A percentile compares a stretch with the other conserved stretches of the same genome.
These are phyloP conservation scores for Dioctria rufipes DNA, from an alignment of 2,888 invertebrate genomes.

Conservation along the genomic window DNA sequence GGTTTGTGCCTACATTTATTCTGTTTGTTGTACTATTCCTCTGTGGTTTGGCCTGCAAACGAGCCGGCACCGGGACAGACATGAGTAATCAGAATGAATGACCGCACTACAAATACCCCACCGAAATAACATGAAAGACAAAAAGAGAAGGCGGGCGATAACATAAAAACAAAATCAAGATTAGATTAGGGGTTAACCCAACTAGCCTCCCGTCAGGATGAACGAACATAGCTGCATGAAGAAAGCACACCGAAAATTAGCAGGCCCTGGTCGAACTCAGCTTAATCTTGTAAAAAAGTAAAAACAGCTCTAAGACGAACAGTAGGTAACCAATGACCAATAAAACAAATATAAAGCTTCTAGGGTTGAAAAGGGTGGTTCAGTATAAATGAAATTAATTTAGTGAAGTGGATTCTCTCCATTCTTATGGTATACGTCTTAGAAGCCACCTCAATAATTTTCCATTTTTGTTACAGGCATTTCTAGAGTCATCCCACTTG, in stretches of 20 bases:
- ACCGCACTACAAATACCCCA: slow-evolving; percentile 40
- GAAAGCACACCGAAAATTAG: background rate
- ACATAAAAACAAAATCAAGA: slow-evolving; percentile 51
- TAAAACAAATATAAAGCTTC: slow-evolving; percentile 44
- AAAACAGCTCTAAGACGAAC: slow-evolving; percentile 37
- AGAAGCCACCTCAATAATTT: slow-evolving; percentile 49
- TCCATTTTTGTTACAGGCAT: slow-evolving; percentile 48
- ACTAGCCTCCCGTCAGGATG: background rate
- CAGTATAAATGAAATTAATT: slow-evolving; percentile 51
- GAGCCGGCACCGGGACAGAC: slow-evolving; percentile 41
- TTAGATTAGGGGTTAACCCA: slow-evolving; percentile 45
- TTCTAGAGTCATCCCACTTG: slow-evolving; percentile 45
- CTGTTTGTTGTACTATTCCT: slow-evolving; percentile 27
- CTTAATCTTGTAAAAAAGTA: slow-evolving; percentile 47
- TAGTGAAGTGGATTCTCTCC: slow-evolving; percentile 44
- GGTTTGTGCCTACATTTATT: slow-evolving; percentile 29
- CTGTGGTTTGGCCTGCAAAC: slow-evolving; percentile 46
- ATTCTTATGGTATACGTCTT: background rate
- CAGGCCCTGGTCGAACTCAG: slow-evolving; percentile 29
- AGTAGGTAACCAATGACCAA: slow-evolving; percentile 42
- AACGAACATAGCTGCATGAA: slow-evolving; percentile 4
- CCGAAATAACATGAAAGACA: slow-evolving; percentile 25
- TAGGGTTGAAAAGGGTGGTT: slow-evolving; percentile 19
- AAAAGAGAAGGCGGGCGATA: slow-evolving; percentile 10
- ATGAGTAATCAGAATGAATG: slow-evolving; percentile 50